These are phyloP conservation scores for Dendrophyllia cribrosa DNA, from an alignment of 64 coral and sea anemone genomes.

Conservation along the genomic window DNA sequence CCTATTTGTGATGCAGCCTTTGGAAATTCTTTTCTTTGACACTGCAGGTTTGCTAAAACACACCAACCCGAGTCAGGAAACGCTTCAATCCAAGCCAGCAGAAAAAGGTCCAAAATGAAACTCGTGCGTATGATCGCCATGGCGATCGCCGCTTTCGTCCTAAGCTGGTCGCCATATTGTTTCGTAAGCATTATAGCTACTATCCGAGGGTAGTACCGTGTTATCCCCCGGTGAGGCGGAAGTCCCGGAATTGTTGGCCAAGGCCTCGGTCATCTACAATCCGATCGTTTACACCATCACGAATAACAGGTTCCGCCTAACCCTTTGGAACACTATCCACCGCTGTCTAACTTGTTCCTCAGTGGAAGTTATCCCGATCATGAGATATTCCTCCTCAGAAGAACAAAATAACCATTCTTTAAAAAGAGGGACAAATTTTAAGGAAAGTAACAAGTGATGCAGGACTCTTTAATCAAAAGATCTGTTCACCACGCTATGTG, in stretches of 20 bases:
- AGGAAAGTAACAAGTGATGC: too few relatives aligned
- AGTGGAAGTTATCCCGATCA: background rate
- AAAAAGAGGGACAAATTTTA: too few relatives aligned
- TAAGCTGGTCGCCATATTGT: slow-evolving; percentile 91
- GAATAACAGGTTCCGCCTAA: slow-evolving; percentile 45
- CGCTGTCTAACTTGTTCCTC: background rate
- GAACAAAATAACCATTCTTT: too few relatives aligned
- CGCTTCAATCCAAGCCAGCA: slow-evolving; percentile 10
- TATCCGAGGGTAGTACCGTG: background rate
- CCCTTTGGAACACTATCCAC: background rate
- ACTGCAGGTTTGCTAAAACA: slow-evolving; percentile 22
- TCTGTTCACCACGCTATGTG: too few relatives aligned
- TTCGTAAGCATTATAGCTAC: slow-evolving; percentile 52
- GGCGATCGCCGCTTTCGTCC: slow-evolving; percentile 48
- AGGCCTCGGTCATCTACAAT: slow-evolving; percentile 81
- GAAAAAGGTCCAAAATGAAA: slow-evolving; percentile 22
- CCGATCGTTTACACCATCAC: slow-evolving; percentile 63
- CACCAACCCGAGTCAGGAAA: slow-evolving; percentile 2
- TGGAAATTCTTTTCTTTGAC: background rate
- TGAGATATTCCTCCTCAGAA: background rate
- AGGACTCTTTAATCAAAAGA: too few relatives aligned
- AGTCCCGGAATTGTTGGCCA: slow-evolving; percentile 76
- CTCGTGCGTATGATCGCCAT: slow-evolving; percentile 47
- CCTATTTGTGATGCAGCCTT: too few relatives aligned
- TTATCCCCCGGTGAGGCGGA: slow-evolving; percentile 36